These are phyloP conservation scores for Chaetogeoica ovagalla DNA, from an alignment of 2,888 invertebrate genomes.

Conservation along the genomic window DNA sequence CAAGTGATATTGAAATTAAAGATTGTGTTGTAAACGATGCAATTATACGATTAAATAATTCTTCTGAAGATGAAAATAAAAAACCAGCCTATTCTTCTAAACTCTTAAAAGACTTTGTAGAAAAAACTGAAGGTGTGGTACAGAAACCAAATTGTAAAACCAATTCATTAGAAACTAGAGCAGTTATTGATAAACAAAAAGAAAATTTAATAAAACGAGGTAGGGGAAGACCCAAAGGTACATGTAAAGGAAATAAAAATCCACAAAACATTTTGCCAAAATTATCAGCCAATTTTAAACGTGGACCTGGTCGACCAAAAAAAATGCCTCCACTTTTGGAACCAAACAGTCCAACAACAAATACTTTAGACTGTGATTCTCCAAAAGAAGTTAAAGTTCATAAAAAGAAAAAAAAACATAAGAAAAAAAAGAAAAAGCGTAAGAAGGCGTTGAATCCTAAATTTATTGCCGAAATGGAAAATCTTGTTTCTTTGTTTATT, in stretches of 20 bases:
- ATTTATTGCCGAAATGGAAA: constrained; percentile 50
- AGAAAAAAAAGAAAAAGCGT: constrained; percentile 44
- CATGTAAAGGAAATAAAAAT: constrained; percentile 34
- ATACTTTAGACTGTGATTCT: constrained; percentile 26
- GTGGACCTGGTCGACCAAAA: constrained; percentile 58
- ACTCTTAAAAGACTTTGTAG: constrained; percentile 78
- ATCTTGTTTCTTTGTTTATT: constrained; percentile 29
- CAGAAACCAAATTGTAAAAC: constrained; percentile 47
- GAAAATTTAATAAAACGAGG: constrained; percentile 56
- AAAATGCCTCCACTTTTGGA: constrained; percentile 56
- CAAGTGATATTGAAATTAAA: constrained; percentile 51
- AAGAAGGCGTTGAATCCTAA: constrained; percentile 43
- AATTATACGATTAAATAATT: constrained; percentile 65
- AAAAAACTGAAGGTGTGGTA: constrained; percentile 67
- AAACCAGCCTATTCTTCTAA: constrained; percentile 70
- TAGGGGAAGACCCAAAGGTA: constrained; percentile 58
- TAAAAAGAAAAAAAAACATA: constrained; percentile 38
- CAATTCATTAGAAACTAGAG: constrained; percentile 56
- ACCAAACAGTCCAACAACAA: constrained; percentile 46
- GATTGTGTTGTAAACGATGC: constrained; percentile 73
- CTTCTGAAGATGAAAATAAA: constrained; percentile 51
- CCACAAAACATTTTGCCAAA: constrained; percentile 36
- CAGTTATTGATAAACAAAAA: constrained; percentile 51
- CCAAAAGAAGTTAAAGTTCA: constrained; percentile 32
- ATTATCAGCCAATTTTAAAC: constrained; percentile 54